Evolutionary conservation across 2,113 vertebrate species (phyloP).

Genomic region (Zosterops japonicus): DNA sequence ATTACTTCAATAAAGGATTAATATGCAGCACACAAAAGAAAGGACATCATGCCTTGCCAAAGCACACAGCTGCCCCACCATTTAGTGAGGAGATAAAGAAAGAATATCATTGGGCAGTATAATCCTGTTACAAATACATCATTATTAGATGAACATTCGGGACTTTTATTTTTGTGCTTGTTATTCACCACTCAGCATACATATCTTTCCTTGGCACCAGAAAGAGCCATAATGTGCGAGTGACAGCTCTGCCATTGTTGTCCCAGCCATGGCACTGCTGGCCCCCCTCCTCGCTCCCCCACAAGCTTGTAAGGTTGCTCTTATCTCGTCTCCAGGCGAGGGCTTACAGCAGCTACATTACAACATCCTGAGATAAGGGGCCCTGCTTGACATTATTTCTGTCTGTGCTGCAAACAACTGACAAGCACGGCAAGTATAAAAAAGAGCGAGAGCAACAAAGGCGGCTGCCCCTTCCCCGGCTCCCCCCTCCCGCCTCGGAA

Average conservation of each 20-base stretch:
- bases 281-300: constrained; percentile 6
- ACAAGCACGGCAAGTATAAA: constrained; percentile 82
- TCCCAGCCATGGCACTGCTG: constrained; percentile 38
- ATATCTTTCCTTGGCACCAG: constrained; percentile 73
- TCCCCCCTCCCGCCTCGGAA: constrained; percentile 57
- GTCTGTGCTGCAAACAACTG: constrained; percentile 78
- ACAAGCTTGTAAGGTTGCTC: constrained; percentile 76
- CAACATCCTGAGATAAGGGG: constrained; percentile 88
- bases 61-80: constrained; percentile 87
- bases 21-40: constrained; percentile 93
- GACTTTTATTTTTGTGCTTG: constrained; percentile 82
- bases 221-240: constrained; percentile 76
- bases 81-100: constrained; percentile 83
- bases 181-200: constrained; percentile 76
- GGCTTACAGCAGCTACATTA: constrained; percentile 81
- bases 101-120: constrained; percentile 78
- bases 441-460: constrained; percentile 70
- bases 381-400: constrained; percentile 84
- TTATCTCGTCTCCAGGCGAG: constrained; percentile 87
- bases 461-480: not conserved
- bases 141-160: constrained; percentile 87
- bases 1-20: constrained; percentile 98
- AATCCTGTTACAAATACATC: constrained; percentile 86
- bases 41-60: constrained; percentile 78
- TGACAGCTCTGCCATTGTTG: constrained; percentile 81